Percentiles rank a stretch among this genome's conserved stretches.
Conservation (phyloP, 2,888 invertebrate species). For the Pseudococcus longispinus region DNA sequence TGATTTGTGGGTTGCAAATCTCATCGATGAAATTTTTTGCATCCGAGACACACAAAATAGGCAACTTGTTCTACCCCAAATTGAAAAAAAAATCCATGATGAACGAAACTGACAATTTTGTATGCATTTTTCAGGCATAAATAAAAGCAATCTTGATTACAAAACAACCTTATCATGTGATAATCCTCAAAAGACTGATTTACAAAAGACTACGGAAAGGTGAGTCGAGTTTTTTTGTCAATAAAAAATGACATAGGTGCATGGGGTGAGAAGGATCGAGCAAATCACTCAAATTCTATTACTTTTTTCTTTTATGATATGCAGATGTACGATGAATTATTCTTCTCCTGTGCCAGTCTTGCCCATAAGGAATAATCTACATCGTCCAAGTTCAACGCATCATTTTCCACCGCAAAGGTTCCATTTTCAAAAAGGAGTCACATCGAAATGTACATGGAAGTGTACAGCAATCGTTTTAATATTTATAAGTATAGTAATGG, state of each 20-base stretch:
- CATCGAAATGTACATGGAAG: slow-evolving; percentile 89
- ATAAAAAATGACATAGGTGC: too few relatives aligned
- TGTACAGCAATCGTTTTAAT: slow-evolving; percentile 89
- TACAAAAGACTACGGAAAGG: slow-evolving; percentile 67
- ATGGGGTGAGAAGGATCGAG: too few relatives aligned
- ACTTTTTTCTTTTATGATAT: background rate
- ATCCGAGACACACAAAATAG: too few relatives aligned
- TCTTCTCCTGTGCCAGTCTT: slow-evolving; percentile 72
- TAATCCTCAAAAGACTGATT: slow-evolving; percentile 80
- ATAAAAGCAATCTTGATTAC: slow-evolving; percentile 89
- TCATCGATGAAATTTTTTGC: too few relatives aligned
- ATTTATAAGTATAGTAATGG: slow-evolving; percentile 80
- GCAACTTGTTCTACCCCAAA: background rate
- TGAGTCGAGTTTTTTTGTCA: slow-evolving; percentile 60
- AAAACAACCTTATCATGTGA: slow-evolving; percentile 87
- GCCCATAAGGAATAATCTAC: slow-evolving; percentile 76
- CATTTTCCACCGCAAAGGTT: slow-evolving; percentile 78
- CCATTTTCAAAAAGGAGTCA: slow-evolving; percentile 86
- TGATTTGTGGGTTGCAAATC: too few relatives aligned
- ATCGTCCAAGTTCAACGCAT: slow-evolving; percentile 73
- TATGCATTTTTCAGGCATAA: slow-evolving; percentile 73
- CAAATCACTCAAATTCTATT: too few relatives aligned
- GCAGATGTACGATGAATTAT: slow-evolving; percentile 68
- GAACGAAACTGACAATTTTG: background rate
- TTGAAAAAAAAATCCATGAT: background rate